Conservation (phyloP, 2,113 vertebrate species). For the Mirza zaza region DNA sequence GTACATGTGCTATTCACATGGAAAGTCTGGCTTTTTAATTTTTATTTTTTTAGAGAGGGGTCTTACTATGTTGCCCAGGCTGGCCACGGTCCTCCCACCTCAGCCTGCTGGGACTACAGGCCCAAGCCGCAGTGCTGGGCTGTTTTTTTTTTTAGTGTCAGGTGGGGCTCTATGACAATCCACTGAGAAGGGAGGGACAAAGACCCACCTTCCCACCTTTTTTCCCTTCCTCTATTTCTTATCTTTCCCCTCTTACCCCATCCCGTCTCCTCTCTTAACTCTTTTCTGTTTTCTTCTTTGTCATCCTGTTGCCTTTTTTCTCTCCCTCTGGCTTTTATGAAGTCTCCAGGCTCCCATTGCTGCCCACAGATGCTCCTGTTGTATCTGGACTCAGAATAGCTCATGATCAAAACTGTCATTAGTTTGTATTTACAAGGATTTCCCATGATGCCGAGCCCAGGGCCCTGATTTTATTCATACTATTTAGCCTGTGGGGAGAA, state of each 20-base stretch:
- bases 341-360: background rate
- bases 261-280: background rate
- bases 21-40: background rate
- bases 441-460: background rate
- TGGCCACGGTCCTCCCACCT: background rate
- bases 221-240: background rate
- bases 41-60: background rate
- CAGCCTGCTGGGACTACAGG: background rate
- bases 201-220: rapidly evolving
- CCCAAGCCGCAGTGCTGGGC: background rate
- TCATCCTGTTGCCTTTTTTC: background rate
- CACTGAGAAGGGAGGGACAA: background rate
- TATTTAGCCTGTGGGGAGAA: background rate
- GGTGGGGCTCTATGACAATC: background rate
- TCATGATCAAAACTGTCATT: background rate
- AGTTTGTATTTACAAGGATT: background rate
- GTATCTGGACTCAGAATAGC: background rate
- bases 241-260: background rate
- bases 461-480: background rate
- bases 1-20: background rate
- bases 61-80: background rate
- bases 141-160: background rate
- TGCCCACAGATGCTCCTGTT: background rate
- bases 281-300: background rate
- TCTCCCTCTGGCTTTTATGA: background rate